Evolutionary conservation across 1,140 invertebrate species (phyloP), one percentile per base, ranked within the genome.

Genomic region (Octopus sinensis): DNA sequence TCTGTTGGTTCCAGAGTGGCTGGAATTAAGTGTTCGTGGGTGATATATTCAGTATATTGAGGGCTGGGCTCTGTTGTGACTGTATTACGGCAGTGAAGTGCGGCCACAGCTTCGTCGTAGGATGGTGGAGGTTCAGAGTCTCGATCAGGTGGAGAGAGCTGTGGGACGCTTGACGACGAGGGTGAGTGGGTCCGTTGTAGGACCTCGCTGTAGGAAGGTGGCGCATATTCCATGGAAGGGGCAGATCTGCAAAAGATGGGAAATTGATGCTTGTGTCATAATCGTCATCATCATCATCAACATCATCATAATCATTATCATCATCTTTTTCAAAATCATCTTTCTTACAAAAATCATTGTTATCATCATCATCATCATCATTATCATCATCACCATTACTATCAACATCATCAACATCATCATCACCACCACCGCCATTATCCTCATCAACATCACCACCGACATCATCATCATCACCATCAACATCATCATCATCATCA

Each of bases 201-300:
- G 10, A 86, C 82, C 62, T 86, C 85, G 54, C 76, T 83, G 81
- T 86, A 86, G 54, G 85, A 84, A 6, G 85, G 85, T 12, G 85
- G 85, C 30, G 85, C 85, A 75, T 80, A 83, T 23, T 86, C 84
- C 43, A 82, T 75, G 23, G 71, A 52, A 81, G n/a, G 53, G 80
- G 54, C 30, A 5, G 68, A 71, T 23, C 68, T 71, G 68, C 17
- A n/a, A n/a, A n/a, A n/a, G n/a, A n/a, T n/a, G n/a, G n/a, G n/a
- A n/a, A n/a, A n/a, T n/a, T n/a, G n/a, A n/a, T n/a, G n/a, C n/a
- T n/a, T n/a, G n/a, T n/a, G n/a, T n/a, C n/a, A n/a, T n/a, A n/a
- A n/a, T n/a, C n/a, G n/a, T n/a, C n/a, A n/a, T n/a, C n/a, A n/a
- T n/a, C n/a, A n/a, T n/a, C n/a, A n/a, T n/a, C n/a, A n/a, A n/a